phyloP scores from a whole-genome alignment of 2,797 vertebrate species.

The Glyptemys insculpta region DNA sequence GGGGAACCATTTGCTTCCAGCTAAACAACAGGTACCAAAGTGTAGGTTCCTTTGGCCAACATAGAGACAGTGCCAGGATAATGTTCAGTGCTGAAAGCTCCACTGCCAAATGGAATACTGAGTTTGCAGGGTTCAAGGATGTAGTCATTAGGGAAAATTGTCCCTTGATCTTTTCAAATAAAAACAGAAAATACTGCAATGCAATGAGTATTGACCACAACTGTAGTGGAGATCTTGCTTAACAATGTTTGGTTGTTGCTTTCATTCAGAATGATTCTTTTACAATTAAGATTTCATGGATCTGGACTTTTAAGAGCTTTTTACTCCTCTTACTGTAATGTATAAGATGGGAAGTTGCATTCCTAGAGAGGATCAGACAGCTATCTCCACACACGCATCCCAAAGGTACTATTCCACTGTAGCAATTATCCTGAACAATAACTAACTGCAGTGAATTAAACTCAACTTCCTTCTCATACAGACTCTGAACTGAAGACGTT shows the following conservation, averaged over 20 bases:
- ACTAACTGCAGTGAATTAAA: slow-evolving; percentile 39
- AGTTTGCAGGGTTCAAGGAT: not conserved
- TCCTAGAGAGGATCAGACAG: not conserved
- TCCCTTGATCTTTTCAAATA: not conserved
- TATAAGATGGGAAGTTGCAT: slow-evolving; percentile 17
- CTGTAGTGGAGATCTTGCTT: not conserved
- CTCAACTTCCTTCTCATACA: not conserved
- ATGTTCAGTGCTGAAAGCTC: not conserved
- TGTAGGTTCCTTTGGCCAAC: not conserved
- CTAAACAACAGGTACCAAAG: not conserved
- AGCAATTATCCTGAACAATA: slow-evolving; percentile 66
- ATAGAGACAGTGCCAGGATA: rapidly evolving
- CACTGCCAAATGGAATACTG: not conserved
- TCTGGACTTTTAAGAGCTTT: not conserved
- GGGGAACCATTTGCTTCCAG: not conserved
- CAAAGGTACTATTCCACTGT: not conserved
- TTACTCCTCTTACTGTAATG: slow-evolving; percentile 17
- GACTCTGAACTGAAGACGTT: slow-evolving; percentile 1
- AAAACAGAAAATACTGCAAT: not conserved
- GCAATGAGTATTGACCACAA: not conserved
- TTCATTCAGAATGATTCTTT: not conserved
- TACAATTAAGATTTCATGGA: not conserved
- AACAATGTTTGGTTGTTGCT: slow-evolving; percentile 9
- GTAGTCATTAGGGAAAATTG: not conserved
- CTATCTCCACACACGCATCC: not conserved